Percentiles rank a stretch among this genome's conserved stretches.
phyloP scores from a whole-genome alignment of 2,888 invertebrate genomes.

The Tholera decimalis region DNA sequence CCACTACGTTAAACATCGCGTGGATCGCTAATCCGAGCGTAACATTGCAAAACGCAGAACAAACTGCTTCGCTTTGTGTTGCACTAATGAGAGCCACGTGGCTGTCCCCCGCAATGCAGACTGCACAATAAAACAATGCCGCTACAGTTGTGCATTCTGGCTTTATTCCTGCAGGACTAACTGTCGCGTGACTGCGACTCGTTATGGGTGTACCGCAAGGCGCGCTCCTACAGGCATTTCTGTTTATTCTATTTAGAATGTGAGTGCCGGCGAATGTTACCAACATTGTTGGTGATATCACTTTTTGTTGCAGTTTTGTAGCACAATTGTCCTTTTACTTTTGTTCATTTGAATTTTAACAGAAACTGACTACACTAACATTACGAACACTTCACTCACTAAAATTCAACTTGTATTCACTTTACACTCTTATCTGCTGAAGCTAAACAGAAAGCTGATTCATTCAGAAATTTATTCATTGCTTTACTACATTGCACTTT shows the following conservation, averaged over 20 bases:
- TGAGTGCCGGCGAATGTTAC: conserved; percentile 72
- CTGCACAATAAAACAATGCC: conserved; percentile 90
- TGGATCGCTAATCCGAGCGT: conserved; percentile 87
- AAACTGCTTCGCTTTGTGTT: conserved; percentile 89
- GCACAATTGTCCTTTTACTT: conserved; percentile 45
- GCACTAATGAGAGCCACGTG: conserved; percentile 91
- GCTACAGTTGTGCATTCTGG: conserved; percentile 85
- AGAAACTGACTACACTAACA: background rate
- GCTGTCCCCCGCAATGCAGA: conserved; percentile 90
- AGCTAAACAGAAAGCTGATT: conserved; percentile 30
- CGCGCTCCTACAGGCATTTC: conserved; percentile 75
- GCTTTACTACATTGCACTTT: conserved; percentile 22
- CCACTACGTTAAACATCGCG: conserved; percentile 85
- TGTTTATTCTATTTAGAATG: conserved; percentile 79
- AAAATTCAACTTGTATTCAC: conserved; percentile 7
- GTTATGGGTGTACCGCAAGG: conserved; percentile 82
- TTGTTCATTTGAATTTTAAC: conserved; percentile 20
- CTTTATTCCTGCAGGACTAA: conserved; percentile 88
- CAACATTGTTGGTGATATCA: conserved; percentile 67
- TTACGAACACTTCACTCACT: conserved; percentile 1
- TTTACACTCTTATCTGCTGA: conserved; percentile 19
- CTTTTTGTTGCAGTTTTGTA: conserved; percentile 61
- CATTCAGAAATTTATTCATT: conserved; percentile 44
- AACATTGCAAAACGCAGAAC: conserved; percentile 89
- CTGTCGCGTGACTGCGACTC: conserved; percentile 87